A percentile compares a stretch with the other conserved stretches of the same genome.
Evolutionary conservation across 2,888 invertebrate genomes (phyloP).

Genomic region (Chouioia cunea): DNA sequence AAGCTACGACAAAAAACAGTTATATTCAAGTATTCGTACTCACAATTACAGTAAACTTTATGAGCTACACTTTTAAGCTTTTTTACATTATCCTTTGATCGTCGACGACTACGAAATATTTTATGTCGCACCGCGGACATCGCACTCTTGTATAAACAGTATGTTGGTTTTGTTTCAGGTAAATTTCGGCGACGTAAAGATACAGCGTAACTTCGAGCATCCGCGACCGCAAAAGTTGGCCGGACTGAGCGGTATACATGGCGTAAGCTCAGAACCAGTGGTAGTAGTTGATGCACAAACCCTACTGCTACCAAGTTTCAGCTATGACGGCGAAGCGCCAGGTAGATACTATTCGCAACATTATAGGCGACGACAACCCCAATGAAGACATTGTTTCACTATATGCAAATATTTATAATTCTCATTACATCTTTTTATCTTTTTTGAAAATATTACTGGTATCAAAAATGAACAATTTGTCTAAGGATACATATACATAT

Average conservation of each 20-base stretch:
- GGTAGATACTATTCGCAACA: constrained; percentile 71
- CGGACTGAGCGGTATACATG: constrained; percentile 83
- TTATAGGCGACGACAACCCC: not conserved
- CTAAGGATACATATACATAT: not conserved
- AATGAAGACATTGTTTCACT: too few relatives aligned
- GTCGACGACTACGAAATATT: too few relatives aligned
- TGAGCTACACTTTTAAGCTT: too few relatives aligned
- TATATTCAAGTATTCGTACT: too few relatives aligned
- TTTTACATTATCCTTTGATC: too few relatives aligned
- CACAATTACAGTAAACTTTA: too few relatives aligned
- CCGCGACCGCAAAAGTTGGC: constrained; percentile 87
- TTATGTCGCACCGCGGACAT: too few relatives aligned
- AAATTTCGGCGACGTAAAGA: constrained; percentile 89
- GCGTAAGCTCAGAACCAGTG: constrained; percentile 86
- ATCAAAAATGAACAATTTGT: not conserved
- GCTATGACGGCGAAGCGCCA: constrained; percentile 93
- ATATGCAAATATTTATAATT: too few relatives aligned
- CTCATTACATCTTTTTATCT: too few relatives aligned
- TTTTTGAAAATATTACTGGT: too few relatives aligned
- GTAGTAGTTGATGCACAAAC: constrained; percentile 95
- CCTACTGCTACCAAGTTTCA: constrained; percentile 88
- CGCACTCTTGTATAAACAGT: too few relatives aligned
- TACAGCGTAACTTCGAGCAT: constrained; percentile 83
- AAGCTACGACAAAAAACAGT: too few relatives aligned
- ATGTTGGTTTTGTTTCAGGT: constrained; percentile 72